Evolutionary conservation across 1,140 invertebrate species (phyloP).

Genomic region (Nephotettix cincticeps): DNA sequence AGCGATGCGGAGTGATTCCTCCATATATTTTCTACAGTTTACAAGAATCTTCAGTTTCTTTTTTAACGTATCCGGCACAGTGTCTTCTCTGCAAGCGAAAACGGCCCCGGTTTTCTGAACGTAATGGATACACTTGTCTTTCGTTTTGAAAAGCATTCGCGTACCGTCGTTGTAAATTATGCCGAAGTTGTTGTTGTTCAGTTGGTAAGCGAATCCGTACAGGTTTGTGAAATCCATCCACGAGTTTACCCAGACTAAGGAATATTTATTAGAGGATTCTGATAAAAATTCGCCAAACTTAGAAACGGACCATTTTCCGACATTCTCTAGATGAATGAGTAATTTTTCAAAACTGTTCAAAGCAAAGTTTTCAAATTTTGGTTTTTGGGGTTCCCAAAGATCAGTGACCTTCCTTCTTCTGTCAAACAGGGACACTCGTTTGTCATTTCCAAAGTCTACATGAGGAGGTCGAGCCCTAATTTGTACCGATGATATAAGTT

Average conservation of each 20-base stretch:
- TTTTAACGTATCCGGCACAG: neutral
- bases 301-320: neutral
- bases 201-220: slow-evolving; percentile 70
- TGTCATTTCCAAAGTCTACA: neutral
- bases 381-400: neutral
- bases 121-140: neutral
- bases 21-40: slow-evolving; percentile 7
- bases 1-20: neutral
- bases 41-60: slow-evolving; percentile 15
- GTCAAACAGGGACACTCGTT: neutral
- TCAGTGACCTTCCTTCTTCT: neutral
- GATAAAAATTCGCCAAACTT: neutral
- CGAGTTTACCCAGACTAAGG: slow-evolving; percentile 27
- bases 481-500: slow-evolving; percentile 8
- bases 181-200: slow-evolving; percentile 67
- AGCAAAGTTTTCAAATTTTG: neutral
- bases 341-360: neutral
- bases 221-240: slow-evolving; percentile 79
- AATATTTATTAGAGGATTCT: neutral
- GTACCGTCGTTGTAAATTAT: slow-evolving; percentile 70
- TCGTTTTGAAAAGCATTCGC: slow-evolving; percentile 47
- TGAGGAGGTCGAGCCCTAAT: slow-evolving; percentile 1
- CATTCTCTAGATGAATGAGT: slow-evolving; percentile 46
- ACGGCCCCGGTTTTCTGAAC: neutral
- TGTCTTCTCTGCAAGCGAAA: neutral